Conservation (phyloP, 2,888 invertebrate species). For the Polyommatus iphigenia region DNA sequence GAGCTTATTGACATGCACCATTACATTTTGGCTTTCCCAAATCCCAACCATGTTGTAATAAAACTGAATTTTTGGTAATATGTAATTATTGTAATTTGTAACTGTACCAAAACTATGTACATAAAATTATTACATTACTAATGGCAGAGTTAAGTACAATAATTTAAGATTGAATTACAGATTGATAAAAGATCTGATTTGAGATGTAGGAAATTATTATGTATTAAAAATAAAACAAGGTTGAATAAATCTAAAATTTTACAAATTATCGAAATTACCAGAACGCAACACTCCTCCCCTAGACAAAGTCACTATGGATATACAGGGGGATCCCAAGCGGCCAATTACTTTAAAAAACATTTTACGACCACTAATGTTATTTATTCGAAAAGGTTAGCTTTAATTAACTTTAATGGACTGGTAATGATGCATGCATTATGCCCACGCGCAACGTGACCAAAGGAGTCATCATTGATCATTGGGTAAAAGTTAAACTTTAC, state of each 20-base stretch:
- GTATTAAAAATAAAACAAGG: background rate
- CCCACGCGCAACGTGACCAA: conserved; percentile 18
- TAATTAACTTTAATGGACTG: conserved; percentile 28
- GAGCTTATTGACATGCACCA: background rate
- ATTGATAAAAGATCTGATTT: background rate
- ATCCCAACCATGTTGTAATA: background rate
- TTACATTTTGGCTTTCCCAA: conserved; percentile 7
- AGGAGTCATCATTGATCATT: background rate
- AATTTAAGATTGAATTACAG: too few species aligned
- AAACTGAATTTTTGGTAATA: background rate
- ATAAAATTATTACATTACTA: too few species aligned
- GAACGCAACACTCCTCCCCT: background rate
- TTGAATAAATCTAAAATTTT: background rate
- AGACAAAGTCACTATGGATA: background rate
- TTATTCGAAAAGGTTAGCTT: conserved; percentile 27
- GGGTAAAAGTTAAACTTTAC: background rate
- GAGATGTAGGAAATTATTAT: background rate
- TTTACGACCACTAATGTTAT: conserved; percentile 21
- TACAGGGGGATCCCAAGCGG: background rate
- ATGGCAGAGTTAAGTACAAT: too few species aligned
- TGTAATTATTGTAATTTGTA: background rate
- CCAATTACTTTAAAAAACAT: conserved; percentile 25
- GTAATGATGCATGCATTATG: conserved; percentile 24
- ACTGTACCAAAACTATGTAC: too few species aligned
- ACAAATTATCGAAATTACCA: background rate